Evolutionary conservation across 2,888 invertebrate genomes (phyloP), one percentile per base, ranked within the genome.

Genomic region (Balanococcus diminutus): DNA sequence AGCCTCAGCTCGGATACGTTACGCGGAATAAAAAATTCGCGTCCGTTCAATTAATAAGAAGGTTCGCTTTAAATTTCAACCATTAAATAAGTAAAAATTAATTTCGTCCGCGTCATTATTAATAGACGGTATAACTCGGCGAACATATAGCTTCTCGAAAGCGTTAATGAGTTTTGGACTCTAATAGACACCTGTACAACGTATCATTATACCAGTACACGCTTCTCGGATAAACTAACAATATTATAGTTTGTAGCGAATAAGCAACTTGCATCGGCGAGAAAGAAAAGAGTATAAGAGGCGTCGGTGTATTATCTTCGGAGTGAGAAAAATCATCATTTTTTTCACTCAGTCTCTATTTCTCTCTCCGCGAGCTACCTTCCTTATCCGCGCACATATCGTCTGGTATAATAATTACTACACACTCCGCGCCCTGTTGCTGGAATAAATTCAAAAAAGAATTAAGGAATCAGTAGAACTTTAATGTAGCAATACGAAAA

Each of bases 141-240:
- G 32, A 1, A 56, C 56, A 56, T 56, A 19, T 56, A 56, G 75
- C 75, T 36, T 32, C 75, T 79, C 75, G 28, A 36, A 79, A 79
- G 75, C 75, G 75, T 79, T 79, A 79, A 79, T 79, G 75, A 79
- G 75, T 79, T 79, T 79, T 79, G 75, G 75, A 79, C 75, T 67
- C 67, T 32, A 72, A 72, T 72, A 79, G 32, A 36, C 75, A 79
- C 75, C 75, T 79, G 75, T 36, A 79, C 75, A 79, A 79, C 75
- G 75, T 79, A 79, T 79, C 75, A 79, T 79, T 79, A 79, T 79
- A 79, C 75, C 36, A 36, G 28, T 79, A 79, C 75, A 79, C 75
- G 75, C 75, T 79, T 79, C 75, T 19, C 32, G 32, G 36, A 79
- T 79, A 79, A 79, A 79, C 72, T 72, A 72, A 72, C 75, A 79